Percentiles rank a stretch among this genome's conserved stretches.
These are phyloP conservation scores for Mythimna loreyi DNA, from an alignment of 2,888 invertebrate genomes.

Conservation along the genomic window DNA sequence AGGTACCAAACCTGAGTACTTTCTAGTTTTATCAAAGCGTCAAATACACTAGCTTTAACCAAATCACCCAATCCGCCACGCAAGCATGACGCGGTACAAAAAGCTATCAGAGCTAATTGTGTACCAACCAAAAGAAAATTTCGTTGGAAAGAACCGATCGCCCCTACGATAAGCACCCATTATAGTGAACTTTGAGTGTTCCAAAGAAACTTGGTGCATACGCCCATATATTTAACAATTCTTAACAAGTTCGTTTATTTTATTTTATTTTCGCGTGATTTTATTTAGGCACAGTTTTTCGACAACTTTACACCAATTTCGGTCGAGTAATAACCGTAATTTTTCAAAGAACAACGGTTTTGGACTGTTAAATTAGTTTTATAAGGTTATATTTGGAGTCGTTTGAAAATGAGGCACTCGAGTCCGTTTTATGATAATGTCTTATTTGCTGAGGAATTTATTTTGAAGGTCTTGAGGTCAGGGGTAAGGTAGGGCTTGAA, in stretches of 20 bases:
- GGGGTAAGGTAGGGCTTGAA: not conserved
- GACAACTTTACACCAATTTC: constrained; percentile 72
- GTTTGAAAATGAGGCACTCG: constrained; percentile 41
- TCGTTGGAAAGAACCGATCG: constrained; percentile 82
- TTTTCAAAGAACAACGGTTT: constrained; percentile 61
- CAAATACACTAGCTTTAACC: constrained; percentile 54
- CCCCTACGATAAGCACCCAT: constrained; percentile 82
- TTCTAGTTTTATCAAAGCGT: constrained; percentile 24
- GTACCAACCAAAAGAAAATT: constrained; percentile 87
- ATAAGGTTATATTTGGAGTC: constrained; percentile 56
- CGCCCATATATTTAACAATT: constrained; percentile 76
- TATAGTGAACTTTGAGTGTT: constrained; percentile 84
- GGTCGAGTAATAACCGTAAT: constrained; percentile 67
- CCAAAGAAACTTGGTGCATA: constrained; percentile 80
- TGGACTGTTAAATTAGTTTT: constrained; percentile 63
- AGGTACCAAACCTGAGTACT: too few species aligned
- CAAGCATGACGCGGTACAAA: constrained; percentile 85
- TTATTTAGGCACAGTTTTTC: constrained; percentile 70
- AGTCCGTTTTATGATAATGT: constrained; percentile 52
- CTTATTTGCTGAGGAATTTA: constrained; percentile 53
- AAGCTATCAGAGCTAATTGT: constrained; percentile 89
- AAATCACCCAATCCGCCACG: constrained; percentile 61
- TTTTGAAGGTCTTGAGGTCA: constrained; percentile 5
- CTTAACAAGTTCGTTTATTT: constrained; percentile 77
- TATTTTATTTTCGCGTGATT: constrained; percentile 83